Conservation (phyloP, 2,113 vertebrate species). For the Siniperca chuatsi region DNA sequence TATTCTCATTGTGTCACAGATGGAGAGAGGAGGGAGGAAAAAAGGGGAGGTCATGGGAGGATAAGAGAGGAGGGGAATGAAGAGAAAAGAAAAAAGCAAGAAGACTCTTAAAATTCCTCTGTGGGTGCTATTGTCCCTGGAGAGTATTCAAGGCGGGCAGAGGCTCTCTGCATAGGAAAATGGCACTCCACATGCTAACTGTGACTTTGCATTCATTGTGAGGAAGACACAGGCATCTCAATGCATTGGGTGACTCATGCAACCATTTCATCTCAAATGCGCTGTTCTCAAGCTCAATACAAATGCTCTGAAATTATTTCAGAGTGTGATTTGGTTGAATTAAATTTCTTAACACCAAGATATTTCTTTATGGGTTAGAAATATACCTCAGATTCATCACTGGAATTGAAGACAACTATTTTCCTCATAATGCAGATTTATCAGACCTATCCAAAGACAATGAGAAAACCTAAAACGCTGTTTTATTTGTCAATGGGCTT, state of each 20-base stretch:
- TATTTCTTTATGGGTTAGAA: conserved; percentile 12
- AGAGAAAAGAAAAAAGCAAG: conserved; percentile 14
- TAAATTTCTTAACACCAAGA: conserved; percentile 22
- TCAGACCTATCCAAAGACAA: conserved; percentile 14
- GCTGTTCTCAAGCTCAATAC: conserved; percentile 27
- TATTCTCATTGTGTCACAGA: conserved; percentile 63
- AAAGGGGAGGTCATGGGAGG: conserved; percentile 55
- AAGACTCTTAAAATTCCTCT: conserved; percentile 66
- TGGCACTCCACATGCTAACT: conserved; percentile 73
- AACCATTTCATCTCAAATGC: conserved; percentile 61
- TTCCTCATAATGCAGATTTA: conserved; percentile 21
- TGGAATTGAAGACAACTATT: not conserved
- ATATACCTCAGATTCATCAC: not conserved
- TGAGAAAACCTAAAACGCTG: conserved; percentile 3
- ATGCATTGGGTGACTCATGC: conserved; percentile 77
- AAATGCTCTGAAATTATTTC: conserved; percentile 54
- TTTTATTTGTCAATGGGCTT: conserved; percentile 11
- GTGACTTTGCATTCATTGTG: conserved; percentile 79
- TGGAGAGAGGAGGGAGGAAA: conserved; percentile 17
- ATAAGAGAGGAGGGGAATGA: conserved; percentile 35
- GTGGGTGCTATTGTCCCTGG: conserved; percentile 70
- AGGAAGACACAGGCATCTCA: conserved; percentile 68
- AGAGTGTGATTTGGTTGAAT: conserved; percentile 51
- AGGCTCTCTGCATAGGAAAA: conserved; percentile 70
- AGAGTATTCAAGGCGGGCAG: conserved; percentile 71